Percentiles rank a stretch among this genome's conserved stretches.
These are phyloP conservation scores for cat (Felis catus) DNA, from an alignment of 2,113 vertebrate genomes.

Conservation along the genomic window DNA sequence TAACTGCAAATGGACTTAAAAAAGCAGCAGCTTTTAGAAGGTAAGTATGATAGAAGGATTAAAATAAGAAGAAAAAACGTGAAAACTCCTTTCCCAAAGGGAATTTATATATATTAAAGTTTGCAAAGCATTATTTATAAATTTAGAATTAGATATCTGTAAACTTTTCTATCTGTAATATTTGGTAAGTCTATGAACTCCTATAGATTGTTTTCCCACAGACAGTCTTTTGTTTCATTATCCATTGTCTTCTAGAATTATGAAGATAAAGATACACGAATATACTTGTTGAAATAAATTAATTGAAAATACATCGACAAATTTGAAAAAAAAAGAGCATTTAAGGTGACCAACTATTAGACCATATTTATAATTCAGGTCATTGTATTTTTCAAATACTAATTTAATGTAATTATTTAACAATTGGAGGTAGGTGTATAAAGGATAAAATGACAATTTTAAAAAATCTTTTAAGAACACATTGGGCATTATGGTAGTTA, in stretches of 20 bases:
- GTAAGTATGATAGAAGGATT: neutral
- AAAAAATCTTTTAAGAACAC: conserved; percentile 35
- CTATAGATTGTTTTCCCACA: neutral
- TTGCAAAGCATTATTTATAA: neutral
- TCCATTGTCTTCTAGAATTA: neutral
- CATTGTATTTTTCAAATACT: conserved; percentile 53
- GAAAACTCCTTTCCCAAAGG: neutral
- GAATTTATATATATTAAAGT: neutral
- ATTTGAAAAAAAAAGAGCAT: neutral
- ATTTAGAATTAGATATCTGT: neutral
- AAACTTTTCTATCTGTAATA: neutral
- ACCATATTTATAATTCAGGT: conserved; percentile 23
- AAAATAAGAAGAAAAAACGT: neutral
- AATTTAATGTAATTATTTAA: conserved; percentile 63
- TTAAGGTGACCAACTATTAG: neutral
- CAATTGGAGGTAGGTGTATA: conserved; percentile 47
- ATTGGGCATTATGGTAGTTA: conserved; percentile 50
- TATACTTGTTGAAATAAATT: neutral
- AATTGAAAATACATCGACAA: neutral
- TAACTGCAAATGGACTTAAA: neutral
- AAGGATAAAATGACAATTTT: conserved; percentile 52
- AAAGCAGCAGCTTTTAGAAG: neutral
- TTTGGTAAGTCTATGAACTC: neutral
- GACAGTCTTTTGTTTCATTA: neutral
- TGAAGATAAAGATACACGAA: neutral